Evolutionary conservation across 1,140 invertebrate genomes (phyloP), one percentile per base, ranked within the genome.

Genomic region (Adelges cooleyi): DNA sequence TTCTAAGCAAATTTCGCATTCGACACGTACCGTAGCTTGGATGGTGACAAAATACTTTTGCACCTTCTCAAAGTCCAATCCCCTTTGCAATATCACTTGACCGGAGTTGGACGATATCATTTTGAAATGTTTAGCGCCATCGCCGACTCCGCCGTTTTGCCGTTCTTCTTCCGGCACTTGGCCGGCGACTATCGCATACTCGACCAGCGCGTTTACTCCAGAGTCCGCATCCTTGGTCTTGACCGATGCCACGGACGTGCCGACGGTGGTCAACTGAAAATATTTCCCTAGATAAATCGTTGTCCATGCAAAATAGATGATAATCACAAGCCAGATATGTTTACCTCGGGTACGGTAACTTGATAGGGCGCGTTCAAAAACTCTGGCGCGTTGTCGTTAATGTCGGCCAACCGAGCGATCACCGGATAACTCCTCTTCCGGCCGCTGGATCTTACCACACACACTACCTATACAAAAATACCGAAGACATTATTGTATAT

Each of bases 101-200:
- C 90, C 90, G 75, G 92, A 89, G 76, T 93, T 90, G 6, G 90
- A 90, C 70, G 90, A 80, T 59, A 89, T 87, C 75, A 92, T 92
- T 65, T 84, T 81, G 75, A 94, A 92, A 71, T 81, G 85, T 18
- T 84, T 84, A 73, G 83, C 88, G 17, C 89, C 90, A 75, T 93
- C 89, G 6, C 82, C 84, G n/a, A 79, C 82, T 59, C 83, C 71
- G 65, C 77, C 74, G 23, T 75, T 73, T 25, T 79, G 79, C 49
- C 71, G 69, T 48, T 75, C 76, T 67, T 80, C 78, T 65, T 79
- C 79, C 22, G 69, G 74, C 17, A 77, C 77, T 66, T 80, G 77
- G 15, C 80, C 77, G 6, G 78, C 77, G 48, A 85, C 75, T 67
- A 87, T 80, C 59, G 80, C 84, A 72, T 92, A 93, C 71, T 93